These are phyloP conservation scores for Anolis apletophallus DNA, from an alignment of 2,797 vertebrate species.

Conservation along the genomic window DNA sequence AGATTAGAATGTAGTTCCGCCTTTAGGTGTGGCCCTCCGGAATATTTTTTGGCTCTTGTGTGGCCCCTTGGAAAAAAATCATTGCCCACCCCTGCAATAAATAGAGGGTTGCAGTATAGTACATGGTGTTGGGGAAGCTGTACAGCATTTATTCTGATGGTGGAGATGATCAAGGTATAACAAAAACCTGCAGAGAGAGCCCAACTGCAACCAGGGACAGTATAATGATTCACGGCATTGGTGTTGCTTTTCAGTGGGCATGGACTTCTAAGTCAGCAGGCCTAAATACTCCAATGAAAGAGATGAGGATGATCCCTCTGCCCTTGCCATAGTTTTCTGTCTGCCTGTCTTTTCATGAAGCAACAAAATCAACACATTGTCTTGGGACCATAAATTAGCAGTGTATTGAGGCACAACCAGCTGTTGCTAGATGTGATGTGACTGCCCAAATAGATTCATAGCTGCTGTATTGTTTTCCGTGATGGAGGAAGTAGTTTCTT, in stretches of 20 bases:
- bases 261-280: neutral
- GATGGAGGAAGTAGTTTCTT: slow-evolving; percentile 9
- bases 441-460: slow-evolving; percentile 67
- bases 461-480: slow-evolving; percentile 48
- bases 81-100: too few species aligned
- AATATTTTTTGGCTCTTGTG: too few species aligned
- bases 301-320: slow-evolving; percentile 1
- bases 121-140: neutral
- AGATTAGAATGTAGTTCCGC: too few species aligned
- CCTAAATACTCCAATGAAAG: slow-evolving; percentile 33
- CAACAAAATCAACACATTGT: slow-evolving; percentile 74
- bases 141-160: neutral
- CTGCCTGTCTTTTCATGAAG: slow-evolving; percentile 60
- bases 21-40: too few species aligned
- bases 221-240: neutral
- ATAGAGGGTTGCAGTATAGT: too few species aligned
- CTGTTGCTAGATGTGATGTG: slow-evolving; percentile 76
- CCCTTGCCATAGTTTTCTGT: slow-evolving; percentile 58
- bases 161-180: neutral
- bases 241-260: neutral
- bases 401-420: slow-evolving; percentile 81
- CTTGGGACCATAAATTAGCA: slow-evolving; percentile 82
- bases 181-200: slow-evolving; percentile 20
- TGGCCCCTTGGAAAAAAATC: too few species aligned
- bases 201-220: neutral